Evolutionary conservation across 1,140 invertebrate species (phyloP), one percentile per base, ranked within the genome.

Genomic region (Pseudomyrmex gracilis): DNA sequence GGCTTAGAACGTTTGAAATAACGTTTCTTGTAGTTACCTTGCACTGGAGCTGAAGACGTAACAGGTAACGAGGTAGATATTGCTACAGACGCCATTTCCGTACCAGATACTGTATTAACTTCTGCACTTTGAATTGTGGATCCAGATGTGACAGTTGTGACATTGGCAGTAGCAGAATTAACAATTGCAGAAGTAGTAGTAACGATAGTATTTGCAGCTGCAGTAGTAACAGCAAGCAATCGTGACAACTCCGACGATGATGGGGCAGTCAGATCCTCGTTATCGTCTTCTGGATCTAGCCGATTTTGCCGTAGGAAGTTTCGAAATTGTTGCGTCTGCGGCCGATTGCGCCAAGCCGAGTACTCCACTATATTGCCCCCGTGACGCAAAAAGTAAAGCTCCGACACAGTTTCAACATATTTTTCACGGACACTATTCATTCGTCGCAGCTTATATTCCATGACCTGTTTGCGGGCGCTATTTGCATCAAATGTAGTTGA

Each of bases 301-400:
- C 95, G 95, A 91, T 97, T 96, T 86, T 96, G 96, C 88, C 97
- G 96, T 82, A 98, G 93, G 92, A 97, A 98, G 63, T 96, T 95
- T 55, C 96, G 90, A 86, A 98, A 97, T 90, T 97, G 96, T 55
- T 96, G 95, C 34, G 96, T 96, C 58, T 96, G 95, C 71, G 97
- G 96, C 90, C 96, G 95, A 93, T 98, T 98, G 83, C 96, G 96
- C 97, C 97, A 98, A 49, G 95, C 93, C 88, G 96, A 95, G 93
- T 97, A 98, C 92, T 98, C 98, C 95, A 98, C 97, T 94, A 98
- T 96, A 93, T 98, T 98, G 53, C 97, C 97, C 83, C 97, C 97
- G 89, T 95, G 96, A 94, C 98, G 97, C 58, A 98, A 95, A 93
- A 97, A 98, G 95, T 97, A 98, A 70, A 97, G 94, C 94, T 98